These are phyloP conservation scores for Stratiomys singularior DNA, from an alignment of 2,888 invertebrate genomes.

Conservation along the genomic window DNA sequence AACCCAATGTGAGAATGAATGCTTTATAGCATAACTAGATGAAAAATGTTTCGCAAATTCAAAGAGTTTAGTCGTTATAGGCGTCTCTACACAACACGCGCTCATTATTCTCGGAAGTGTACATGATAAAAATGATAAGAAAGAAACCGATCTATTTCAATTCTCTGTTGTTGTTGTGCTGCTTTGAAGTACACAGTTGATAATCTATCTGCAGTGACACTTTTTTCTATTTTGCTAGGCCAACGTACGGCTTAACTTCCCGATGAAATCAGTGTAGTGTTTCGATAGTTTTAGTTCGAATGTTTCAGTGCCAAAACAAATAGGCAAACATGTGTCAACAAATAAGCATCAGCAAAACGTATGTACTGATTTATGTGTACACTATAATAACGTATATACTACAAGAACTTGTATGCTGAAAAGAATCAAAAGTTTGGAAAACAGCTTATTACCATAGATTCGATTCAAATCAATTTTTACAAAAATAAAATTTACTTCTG, in stretches of 20 bases:
- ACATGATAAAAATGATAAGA: slow-evolving; percentile 18
- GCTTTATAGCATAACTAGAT: neutral
- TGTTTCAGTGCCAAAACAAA: neutral
- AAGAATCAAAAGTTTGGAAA: no score
- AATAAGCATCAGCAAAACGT: neutral
- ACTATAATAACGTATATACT: no score
- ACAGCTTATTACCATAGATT: no score
- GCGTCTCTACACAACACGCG: neutral
- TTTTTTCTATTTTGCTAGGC: neutral
- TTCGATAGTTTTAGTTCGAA: neutral
- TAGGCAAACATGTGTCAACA: neutral
- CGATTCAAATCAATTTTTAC: no score
- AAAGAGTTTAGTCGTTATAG: neutral
- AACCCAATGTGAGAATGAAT: neutral
- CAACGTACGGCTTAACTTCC: no score
- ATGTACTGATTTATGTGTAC: neutral
- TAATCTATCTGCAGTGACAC: slow-evolving; percentile 22
- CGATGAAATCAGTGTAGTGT: no score
- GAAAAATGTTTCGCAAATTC: neutral
- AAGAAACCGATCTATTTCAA: neutral
- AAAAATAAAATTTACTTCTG: no score
- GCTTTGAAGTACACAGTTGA: neutral
- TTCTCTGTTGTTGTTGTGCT: neutral
- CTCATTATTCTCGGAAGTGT: neutral
- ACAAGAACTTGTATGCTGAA: no score